A percentile compares a stretch with the other conserved stretches of the same genome.
Conservation (phyloP, 1,140 invertebrate genomes). For the Drosophila serrata region DNA sequence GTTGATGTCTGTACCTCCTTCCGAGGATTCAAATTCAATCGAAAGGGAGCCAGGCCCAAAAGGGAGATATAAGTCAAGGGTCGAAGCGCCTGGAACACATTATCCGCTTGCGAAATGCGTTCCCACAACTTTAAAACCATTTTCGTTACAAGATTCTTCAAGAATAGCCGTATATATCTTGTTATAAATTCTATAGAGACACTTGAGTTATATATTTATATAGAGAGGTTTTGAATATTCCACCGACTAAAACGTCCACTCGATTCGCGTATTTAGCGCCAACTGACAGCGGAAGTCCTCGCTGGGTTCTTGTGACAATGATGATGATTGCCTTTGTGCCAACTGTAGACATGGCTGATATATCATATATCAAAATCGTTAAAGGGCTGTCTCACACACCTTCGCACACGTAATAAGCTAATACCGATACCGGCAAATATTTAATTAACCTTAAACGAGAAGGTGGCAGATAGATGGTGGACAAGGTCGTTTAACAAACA, state of each 20-base stretch:
- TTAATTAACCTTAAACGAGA: conserved; percentile 74
- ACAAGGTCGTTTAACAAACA: conserved; percentile 51
- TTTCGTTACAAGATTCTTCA: background rate
- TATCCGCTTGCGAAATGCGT: conserved; percentile 78
- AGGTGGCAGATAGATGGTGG: background rate
- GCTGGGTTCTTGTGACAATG: conserved; percentile 21
- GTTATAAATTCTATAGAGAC: background rate
- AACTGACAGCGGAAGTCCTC: conserved; percentile 55
- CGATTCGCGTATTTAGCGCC: conserved; percentile 36
- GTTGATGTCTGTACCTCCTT: conserved; percentile 77
- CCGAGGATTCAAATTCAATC: conserved; percentile 63
- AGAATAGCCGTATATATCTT: background rate
- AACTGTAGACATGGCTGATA: conserved; percentile 11
- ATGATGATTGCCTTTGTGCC: conserved; percentile 39
- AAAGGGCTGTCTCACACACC: conserved; percentile 51
- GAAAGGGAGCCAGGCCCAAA: conserved; percentile 78
- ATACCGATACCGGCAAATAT: conserved; percentile 74
- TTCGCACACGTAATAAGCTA: conserved; percentile 62
- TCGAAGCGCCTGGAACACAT: conserved; percentile 78
- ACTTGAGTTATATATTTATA: background rate
- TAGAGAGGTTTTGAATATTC: background rate
- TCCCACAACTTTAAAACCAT: conserved; percentile 74
- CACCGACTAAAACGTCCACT: conserved; percentile 37
- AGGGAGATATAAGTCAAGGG: conserved; percentile 75
- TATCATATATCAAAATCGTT: conserved; percentile 71